Evolutionary conservation across 2,113 vertebrate species (phyloP).

Genomic region (Octodon degus): DNA sequence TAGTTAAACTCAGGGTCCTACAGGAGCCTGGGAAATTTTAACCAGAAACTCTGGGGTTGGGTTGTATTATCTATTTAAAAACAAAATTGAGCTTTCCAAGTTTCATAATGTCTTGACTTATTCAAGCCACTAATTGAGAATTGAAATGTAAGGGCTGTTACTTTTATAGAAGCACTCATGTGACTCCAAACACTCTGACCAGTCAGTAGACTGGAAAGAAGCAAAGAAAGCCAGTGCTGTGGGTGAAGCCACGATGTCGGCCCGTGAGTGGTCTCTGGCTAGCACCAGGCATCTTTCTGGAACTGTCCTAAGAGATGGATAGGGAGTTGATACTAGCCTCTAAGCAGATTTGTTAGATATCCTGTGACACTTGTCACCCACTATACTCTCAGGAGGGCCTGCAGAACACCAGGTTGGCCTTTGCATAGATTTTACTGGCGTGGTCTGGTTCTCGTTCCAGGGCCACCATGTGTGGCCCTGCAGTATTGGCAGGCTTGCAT

Average conservation of each 20-base stretch:
- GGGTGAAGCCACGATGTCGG: background rate
- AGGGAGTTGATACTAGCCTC: background rate
- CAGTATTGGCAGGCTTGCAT: too few relatives aligned
- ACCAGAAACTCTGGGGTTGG: conserved; percentile 1
- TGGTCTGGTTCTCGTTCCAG: background rate
- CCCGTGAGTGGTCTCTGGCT: background rate
- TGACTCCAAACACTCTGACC: background rate
- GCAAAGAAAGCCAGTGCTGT: background rate
- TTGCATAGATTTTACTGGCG: background rate
- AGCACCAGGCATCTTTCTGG: background rate
- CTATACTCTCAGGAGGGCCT: background rate
- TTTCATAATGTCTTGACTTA: background rate
- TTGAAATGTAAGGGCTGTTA: background rate
- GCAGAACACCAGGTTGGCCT: background rate
- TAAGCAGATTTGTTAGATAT: rapidly evolving
- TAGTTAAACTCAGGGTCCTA: conserved; percentile 51
- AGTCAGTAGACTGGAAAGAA: background rate
- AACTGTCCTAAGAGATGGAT: background rate
- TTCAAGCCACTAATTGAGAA: background rate
- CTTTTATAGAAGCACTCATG: background rate
- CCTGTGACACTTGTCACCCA: background rate
- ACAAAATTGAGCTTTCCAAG: background rate
- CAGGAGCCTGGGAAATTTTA: conserved; percentile 64
- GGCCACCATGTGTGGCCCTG: background rate
- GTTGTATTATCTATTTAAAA: conserved; percentile 31